Conservation (phyloP, 1,140 invertebrate species). For the Potamilus streckersoni region DNA sequence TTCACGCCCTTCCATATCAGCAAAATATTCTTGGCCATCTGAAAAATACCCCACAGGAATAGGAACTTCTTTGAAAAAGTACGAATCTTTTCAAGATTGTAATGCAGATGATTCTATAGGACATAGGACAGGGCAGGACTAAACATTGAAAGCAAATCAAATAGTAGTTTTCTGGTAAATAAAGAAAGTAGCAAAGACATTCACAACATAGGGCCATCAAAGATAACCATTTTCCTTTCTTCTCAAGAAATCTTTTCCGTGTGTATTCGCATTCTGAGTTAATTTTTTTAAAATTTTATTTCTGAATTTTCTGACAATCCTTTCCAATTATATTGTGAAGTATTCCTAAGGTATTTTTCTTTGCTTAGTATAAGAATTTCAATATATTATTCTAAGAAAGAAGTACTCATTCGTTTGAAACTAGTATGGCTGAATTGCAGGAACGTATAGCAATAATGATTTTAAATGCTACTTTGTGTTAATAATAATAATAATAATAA, state of each 20-base stretch:
- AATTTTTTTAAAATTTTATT: too few species aligned
- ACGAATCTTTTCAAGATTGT: background rate
- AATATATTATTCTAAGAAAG: too few species aligned
- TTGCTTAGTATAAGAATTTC: too few species aligned
- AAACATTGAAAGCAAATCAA: background rate
- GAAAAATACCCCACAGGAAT: background rate
- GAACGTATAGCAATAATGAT: too few species aligned
- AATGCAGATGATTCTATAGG: background rate
- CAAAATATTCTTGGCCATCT: conserved; percentile 34
- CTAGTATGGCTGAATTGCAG: too few species aligned
- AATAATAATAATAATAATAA: too few species aligned
- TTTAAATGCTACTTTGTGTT: too few species aligned
- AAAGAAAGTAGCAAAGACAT: background rate
- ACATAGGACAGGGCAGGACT: background rate
- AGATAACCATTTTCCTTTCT: background rate
- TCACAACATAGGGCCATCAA: background rate
- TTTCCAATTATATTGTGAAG: too few species aligned
- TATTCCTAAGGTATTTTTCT: too few species aligned
- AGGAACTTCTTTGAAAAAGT: background rate
- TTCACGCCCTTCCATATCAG: conserved; percentile 40
- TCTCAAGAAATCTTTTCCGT: background rate
- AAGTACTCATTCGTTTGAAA: too few species aligned
- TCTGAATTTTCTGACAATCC: too few species aligned
- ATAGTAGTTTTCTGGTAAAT: background rate
- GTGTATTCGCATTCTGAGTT: too few species aligned